Conservation (phyloP, 2,113 vertebrate genomes). For the human (Homo sapiens) region GRCh38 chr12:45926001-45926500, state of each 20-base stretch:
- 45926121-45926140: slow-evolving; percentile 62
- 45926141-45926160: slow-evolving; percentile 90
- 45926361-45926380: slow-evolving; percentile 90
- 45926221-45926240: slow-evolving; percentile 97
- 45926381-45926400: slow-evolving; percentile 93
- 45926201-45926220: slow-evolving; percentile 96
- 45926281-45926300: slow-evolving; percentile 91
- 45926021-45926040: not conserved
- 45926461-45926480: slow-evolving; percentile 85
- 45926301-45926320: slow-evolving; percentile 87
- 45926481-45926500: slow-evolving; percentile 86
- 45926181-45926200: slow-evolving; percentile 84
- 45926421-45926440: slow-evolving; percentile 86
- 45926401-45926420: slow-evolving; percentile 92
- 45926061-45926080: slow-evolving; percentile 4
- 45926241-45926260: slow-evolving; percentile 96
- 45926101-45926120: not conserved
- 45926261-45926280: slow-evolving; percentile 98
- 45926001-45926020: not conserved
- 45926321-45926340: slow-evolving; percentile 88
- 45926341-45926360: slow-evolving; percentile 91
- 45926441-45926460: slow-evolving; percentile 83
- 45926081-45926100: not conserved
- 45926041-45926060: not conserved
- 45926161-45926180: slow-evolving; percentile 91